phyloP scores from a whole-genome alignment of 2,797 vertebrate species.

The Gymnothorax reevesii region DNA sequence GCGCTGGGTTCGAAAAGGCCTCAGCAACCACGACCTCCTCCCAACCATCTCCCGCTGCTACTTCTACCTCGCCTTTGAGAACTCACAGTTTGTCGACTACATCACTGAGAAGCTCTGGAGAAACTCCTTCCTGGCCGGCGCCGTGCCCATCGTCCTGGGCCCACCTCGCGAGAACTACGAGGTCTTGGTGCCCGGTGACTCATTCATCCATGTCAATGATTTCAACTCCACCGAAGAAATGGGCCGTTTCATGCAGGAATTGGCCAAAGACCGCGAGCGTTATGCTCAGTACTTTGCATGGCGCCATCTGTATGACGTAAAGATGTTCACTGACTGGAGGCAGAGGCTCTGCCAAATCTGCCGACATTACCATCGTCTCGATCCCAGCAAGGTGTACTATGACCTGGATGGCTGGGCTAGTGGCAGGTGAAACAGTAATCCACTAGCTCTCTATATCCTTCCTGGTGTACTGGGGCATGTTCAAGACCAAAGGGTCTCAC shows the following conservation, averaged over 20 bases:
- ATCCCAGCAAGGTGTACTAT: slow-evolving; percentile 64
- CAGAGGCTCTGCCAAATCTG: slow-evolving; percentile 87
- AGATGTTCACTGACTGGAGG: slow-evolving; percentile 76
- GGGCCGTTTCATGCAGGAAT: slow-evolving; percentile 68
- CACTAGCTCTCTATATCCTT: not conserved
- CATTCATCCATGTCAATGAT: slow-evolving; percentile 87
- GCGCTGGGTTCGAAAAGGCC: slow-evolving; percentile 46
- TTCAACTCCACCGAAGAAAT: slow-evolving; percentile 76
- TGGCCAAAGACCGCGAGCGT: slow-evolving; percentile 64
- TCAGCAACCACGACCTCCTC: slow-evolving; percentile 72
- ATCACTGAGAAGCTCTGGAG: slow-evolving; percentile 95
- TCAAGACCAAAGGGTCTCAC: no score
- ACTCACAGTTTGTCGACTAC: slow-evolving; percentile 82
- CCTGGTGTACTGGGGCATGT: no score
- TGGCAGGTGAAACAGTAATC: not conserved
- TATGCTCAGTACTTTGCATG: slow-evolving; percentile 80
- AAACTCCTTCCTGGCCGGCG: slow-evolving; percentile 76
- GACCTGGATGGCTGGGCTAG: slow-evolving; percentile 73
- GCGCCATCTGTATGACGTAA: slow-evolving; percentile 69
- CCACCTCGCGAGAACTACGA: slow-evolving; percentile 77
- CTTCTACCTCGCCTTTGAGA: slow-evolving; percentile 95
- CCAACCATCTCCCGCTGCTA: slow-evolving; percentile 78
- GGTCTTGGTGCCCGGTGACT: slow-evolving; percentile 73
- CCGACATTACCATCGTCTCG: slow-evolving; percentile 59
- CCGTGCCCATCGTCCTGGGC: slow-evolving; percentile 86